These are phyloP conservation scores for Stratiomys singularior DNA, from an alignment of 2,888 invertebrate genomes.

Conservation along the genomic window DNA sequence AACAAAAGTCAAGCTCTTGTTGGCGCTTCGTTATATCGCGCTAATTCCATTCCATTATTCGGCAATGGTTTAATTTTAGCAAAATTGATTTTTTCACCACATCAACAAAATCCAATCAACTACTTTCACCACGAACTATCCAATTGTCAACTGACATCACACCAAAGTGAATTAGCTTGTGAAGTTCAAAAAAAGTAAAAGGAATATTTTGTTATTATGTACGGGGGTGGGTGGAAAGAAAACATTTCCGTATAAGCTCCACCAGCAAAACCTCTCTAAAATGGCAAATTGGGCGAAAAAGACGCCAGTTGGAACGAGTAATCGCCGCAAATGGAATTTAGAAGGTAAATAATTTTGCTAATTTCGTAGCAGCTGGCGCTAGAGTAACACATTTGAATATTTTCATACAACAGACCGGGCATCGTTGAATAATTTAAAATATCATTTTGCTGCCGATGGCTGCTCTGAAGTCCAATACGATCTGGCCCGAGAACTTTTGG, in stretches of 20 bases:
- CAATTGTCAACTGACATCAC: conserved; percentile 30
- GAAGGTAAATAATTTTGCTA: conserved; percentile 58
- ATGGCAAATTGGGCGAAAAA: conserved; percentile 65
- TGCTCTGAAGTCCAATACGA: conserved; percentile 91
- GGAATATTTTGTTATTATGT: conserved; percentile 26
- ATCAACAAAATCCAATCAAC: background rate
- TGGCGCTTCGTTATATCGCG: too few species aligned
- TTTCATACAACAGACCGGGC: conserved; percentile 59
- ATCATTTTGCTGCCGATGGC: conserved; percentile 86
- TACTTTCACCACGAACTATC: background rate
- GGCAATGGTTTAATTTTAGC: too few species aligned
- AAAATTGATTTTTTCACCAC: conserved; percentile 10
- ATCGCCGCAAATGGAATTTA: conserved; percentile 64
- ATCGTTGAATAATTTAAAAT: conserved; percentile 66
- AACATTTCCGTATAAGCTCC: background rate
- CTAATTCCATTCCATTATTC: too few species aligned
- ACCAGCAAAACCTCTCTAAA: background rate
- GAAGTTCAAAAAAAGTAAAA: background rate
- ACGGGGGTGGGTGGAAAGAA: conserved; percentile 23
- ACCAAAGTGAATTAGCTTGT: background rate
- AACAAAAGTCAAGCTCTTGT: too few species aligned
- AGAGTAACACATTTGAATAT: background rate
- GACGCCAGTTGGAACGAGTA: conserved; percentile 59
- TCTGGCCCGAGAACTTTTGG: conserved; percentile 83
- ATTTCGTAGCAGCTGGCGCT: conserved; percentile 26